Conservation (phyloP, 2,888 invertebrate species). For the Epirrhoe tristata region DNA sequence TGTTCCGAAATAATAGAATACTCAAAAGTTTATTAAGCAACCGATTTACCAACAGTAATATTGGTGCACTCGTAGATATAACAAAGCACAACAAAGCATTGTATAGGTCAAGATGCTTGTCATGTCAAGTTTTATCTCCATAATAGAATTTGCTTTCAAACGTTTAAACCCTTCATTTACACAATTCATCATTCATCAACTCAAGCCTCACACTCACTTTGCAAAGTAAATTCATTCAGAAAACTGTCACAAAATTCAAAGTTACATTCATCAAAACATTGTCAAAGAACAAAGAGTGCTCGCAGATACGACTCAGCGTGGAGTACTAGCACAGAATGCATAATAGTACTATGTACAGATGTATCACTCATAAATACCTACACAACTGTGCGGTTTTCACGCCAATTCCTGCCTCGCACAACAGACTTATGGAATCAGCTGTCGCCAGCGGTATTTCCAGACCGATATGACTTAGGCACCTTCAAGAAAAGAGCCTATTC, state of each 20-base stretch:
- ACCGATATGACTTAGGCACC: too few species aligned
- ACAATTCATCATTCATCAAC: conserved; percentile 30
- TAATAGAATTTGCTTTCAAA: conserved; percentile 10
- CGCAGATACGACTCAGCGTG: conserved; percentile 50
- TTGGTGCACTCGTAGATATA: too few species aligned
- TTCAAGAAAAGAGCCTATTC: too few species aligned
- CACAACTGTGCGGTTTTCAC: too few species aligned
- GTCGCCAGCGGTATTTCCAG: too few species aligned
- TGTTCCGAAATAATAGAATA: too few species aligned
- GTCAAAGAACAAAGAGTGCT: conserved; percentile 55
- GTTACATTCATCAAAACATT: conserved; percentile 55
- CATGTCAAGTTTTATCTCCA: background rate
- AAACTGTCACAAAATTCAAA: conserved; percentile 50
- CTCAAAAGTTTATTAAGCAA: too few species aligned
- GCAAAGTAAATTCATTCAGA: conserved; percentile 45
- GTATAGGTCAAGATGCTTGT: background rate
- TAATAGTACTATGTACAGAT: background rate
- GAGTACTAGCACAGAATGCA: conserved; percentile 5
- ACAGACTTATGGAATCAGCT: too few species aligned
- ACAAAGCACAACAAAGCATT: background rate
- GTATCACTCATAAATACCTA: background rate
- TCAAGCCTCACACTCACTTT: conserved; percentile 33
- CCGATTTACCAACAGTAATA: too few species aligned
- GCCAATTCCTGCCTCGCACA: too few species aligned
- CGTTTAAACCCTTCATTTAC: conserved; percentile 17